Conservation (phyloP, 2,888 invertebrate species). For the Lamellibrachia columna region DNA sequence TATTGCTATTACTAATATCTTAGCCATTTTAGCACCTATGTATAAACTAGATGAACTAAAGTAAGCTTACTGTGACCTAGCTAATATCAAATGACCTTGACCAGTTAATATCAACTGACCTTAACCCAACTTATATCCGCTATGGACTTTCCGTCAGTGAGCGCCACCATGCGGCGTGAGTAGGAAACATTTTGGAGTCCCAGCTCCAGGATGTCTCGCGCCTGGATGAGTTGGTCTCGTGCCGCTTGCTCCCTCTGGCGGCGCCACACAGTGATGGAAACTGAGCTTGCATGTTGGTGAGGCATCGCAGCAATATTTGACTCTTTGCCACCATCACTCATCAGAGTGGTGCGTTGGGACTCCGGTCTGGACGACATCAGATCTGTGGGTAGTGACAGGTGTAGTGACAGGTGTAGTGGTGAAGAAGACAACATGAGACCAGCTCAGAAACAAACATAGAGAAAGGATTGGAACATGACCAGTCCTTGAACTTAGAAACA, state of each 20-base stretch:
- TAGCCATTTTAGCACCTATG: no score
- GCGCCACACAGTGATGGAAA: constrained; percentile 30
- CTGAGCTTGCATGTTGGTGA: neutral
- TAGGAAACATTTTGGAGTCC: constrained; percentile 59
- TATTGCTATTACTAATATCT: no score
- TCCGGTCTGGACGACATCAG: neutral
- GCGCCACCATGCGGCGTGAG: constrained; percentile 56
- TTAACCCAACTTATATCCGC: constrained; percentile 63
- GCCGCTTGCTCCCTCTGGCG: constrained; percentile 46
- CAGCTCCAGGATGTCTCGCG: constrained; percentile 57
- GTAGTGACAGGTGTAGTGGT: no score
- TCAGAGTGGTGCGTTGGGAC: neutral
- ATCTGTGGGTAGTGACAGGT: neutral
- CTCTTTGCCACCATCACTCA: constrained; percentile 18
- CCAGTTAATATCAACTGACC: constrained; percentile 44
- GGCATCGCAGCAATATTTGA: neutral
- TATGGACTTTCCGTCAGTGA: constrained; percentile 58
- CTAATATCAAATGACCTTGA: neutral
- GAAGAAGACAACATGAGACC: no score
- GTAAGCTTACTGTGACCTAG: neutral
- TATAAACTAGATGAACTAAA: no score
- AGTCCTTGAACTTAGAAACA: no score
- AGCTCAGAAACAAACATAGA: no score
- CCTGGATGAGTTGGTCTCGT: constrained; percentile 48
- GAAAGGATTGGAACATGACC: no score